phyloP scores from a whole-genome alignment of 2,888 invertebrate species.

The Polydrusus pterygomalis region DNA sequence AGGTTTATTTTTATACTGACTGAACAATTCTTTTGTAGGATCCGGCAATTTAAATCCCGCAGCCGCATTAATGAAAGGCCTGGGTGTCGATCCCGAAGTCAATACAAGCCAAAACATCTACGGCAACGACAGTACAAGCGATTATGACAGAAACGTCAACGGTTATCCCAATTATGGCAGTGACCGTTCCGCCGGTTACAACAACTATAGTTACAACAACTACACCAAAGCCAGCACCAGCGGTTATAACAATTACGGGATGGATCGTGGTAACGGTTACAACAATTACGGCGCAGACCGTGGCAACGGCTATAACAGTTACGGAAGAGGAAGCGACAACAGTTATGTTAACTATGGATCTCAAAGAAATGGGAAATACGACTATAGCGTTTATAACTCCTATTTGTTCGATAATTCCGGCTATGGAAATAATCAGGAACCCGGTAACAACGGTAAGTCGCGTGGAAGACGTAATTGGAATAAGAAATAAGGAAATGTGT shows the following conservation, averaged over 20 bases:
- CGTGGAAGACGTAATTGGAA: no score
- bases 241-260: background rate
- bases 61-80: background rate
- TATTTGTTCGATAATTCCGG: background rate
- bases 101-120: background rate
- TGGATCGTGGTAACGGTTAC: background rate
- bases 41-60: background rate
- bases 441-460: slow-evolving; percentile 16
- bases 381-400: background rate
- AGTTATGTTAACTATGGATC: background rate
- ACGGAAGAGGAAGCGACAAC: no score
- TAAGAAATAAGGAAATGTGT: background rate
- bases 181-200: background rate
- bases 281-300: background rate
- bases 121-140: background rate
- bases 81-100: background rate
- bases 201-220: no score
- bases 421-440: background rate
- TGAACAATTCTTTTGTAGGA: background rate
- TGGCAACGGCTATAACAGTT: background rate
- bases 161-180: background rate
- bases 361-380: background rate
- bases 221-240: background rate
- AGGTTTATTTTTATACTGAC: background rate
- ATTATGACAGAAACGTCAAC: background rate